Percentiles rank a stretch among this genome's conserved stretches.
phyloP scores from a whole-genome alignment of 2,888 invertebrate species.

The Hofmannophila pseudospretella region DNA sequence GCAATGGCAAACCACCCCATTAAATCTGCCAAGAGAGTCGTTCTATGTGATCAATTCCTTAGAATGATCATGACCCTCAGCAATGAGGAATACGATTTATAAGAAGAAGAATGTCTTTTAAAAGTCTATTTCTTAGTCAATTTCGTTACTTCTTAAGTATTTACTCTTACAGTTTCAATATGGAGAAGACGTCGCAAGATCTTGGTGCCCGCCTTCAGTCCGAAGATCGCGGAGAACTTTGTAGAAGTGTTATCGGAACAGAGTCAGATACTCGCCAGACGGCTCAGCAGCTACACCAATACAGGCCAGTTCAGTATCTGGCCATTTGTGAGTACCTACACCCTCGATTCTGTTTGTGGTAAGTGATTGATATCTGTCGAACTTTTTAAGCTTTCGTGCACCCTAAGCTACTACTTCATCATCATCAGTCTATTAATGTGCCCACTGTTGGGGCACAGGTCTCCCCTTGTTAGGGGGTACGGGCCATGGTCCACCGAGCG shows the following conservation, averaged over 20 bases:
- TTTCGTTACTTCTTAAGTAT: constrained; percentile 11
- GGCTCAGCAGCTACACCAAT: constrained; percentile 35
- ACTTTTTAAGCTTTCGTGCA: no score
- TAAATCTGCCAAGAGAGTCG: no score
- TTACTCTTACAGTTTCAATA: constrained; percentile 60
- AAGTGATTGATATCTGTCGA: no score
- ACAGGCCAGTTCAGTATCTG: constrained; percentile 67
- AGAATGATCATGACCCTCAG: no score
- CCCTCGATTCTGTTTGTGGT: constrained; percentile 82
- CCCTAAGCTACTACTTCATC: no score
- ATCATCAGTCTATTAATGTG: no score
- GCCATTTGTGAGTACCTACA: constrained; percentile 73
- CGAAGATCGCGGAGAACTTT: constrained; percentile 81
- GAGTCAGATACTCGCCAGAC: constrained; percentile 61
- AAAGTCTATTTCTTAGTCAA: background rate
- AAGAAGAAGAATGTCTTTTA: background rate
- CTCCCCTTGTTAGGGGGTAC: no score
- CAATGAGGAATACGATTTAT: no score
- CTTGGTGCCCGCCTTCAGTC: constrained; percentile 82
- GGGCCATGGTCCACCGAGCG: no score
- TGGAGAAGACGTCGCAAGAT: constrained; percentile 81
- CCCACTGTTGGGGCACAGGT: no score
- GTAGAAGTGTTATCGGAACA: constrained; percentile 80
- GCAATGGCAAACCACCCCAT: no score
- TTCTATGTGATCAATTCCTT: no score